Base-by-base conservation (phyloP, 2,888 invertebrate species). In the Aphrophora alni region DNA sequence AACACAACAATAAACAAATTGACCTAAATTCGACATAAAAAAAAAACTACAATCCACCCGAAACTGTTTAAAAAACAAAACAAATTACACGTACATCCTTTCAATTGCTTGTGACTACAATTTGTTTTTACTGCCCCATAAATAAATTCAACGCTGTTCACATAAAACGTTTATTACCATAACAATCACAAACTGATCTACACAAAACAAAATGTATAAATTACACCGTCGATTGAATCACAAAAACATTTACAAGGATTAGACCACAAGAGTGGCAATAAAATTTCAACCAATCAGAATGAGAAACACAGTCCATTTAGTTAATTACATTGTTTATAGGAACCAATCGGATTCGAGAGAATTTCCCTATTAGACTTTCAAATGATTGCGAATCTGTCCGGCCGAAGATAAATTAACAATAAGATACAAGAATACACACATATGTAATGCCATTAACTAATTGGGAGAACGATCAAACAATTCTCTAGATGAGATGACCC, bases 401-500 rank as follows among this genome's bases (percentile, higher is more conserved):
- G n/a, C 38, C 51, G 72, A 72, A 69, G 51, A 82, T 82, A 82
- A 81, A 82, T 82, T 81, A 82, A 80, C 78, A 81, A 76, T 82
- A 44, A n/a, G n/a, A n/a, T 14, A 2, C 12, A 78, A 82, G 80
- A 78, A 75, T 72, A 71, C 75, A 78, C 77, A 82, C 83, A 81
- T 79, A 72, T 79, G 81, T 78, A 81, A 78, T 82, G 83, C 82
- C 80, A 80, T 83, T 78, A 80, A 33, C 78, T 83, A 83, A 83
- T 83, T 83, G 78, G 38, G 33, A 24, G 26, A 3, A 33, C 33
- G 33, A 33, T 8, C 5, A 33, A 33, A 33, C 21, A 21, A 21
- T 59, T 59, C 21, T n/a, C 14, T 21, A 59, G 59, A 59, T 21
- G 59, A 21, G 44, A 21, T 38, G 77, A 69, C 71, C 71, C 73